Evolutionary conservation across 2,113 vertebrate genomes (phyloP), one percentile per base, ranked within the genome.

Genomic region (Podarcis cretensis): DNA sequence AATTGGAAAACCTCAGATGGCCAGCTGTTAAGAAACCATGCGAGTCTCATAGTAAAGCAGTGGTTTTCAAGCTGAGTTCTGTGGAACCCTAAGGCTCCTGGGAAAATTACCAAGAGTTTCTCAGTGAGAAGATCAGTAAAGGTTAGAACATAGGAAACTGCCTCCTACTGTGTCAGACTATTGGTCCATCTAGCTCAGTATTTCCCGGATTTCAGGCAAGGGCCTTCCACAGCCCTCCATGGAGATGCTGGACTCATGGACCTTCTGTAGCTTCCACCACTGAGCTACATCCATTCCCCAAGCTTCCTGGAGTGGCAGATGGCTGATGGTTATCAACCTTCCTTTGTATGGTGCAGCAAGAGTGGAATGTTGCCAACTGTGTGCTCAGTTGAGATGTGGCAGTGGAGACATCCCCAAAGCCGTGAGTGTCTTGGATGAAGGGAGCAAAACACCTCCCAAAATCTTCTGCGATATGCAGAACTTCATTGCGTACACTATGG

Each of bases 1-100:
- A 93, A 93, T 78, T 79, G 88, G 89, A 90, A 92, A 94, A 85
- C 91, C 86, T 78, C 80, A 93, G 54, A 86, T 40, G 81, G 89
- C 63, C 71, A 80, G 90, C 87, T 84, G 83, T 79, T 23, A 90
- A 71, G 78, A 88, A 90, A 78, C 66, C 27, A 84, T 85, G 91
- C 2, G 54, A 6, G 83, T 71, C 54, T 83, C 20, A 40, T 65
- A 76, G 32, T 27, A 63, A 88, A 82, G 54, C 79, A 82, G 27
- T 57, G 6, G 18, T 25, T 82, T 81, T 88, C 69, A 75, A 57
- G 74, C 23, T 25, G 78, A 37, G 14, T 48, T 25, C 73, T 59
- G 57, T 21, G 32, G 25, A 30, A 57, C 16, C 3, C 63, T 54
- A 30, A 9, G 35, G 54, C 18, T 73, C 37, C 78, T 30, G 57